These are phyloP conservation scores for Entomobrya multifasciata DNA, from an alignment of 2,888 invertebrate species.

Conservation along the genomic window DNA sequence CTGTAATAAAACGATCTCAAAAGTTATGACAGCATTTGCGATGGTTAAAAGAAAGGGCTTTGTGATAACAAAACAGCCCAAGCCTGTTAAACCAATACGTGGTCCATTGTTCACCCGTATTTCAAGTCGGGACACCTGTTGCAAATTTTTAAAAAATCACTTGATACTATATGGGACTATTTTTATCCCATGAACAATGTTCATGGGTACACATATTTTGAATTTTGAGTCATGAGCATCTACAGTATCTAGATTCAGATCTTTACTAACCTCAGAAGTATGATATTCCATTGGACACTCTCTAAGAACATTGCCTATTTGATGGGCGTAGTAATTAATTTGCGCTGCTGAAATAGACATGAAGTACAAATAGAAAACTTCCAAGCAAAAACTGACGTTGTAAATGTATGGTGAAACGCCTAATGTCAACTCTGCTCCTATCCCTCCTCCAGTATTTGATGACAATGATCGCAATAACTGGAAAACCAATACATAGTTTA, in stretches of 20 bases:
- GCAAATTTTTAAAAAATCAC: not conserved
- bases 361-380: conserved; percentile 44
- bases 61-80: conserved; percentile 46
- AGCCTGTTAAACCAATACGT: conserved; percentile 37
- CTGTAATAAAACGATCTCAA: conserved; percentile 46
- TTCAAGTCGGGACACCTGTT: conserved; percentile 27
- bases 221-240: not conserved
- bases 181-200: too few species aligned
- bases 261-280: conserved; percentile 15
- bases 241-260: not conserved
- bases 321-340: conserved; percentile 43
- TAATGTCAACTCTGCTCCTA: conserved; percentile 33
- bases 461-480: conserved; percentile 44
- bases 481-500: not conserved
- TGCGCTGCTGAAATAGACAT: conserved; percentile 48
- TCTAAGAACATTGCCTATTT: conserved; percentile 38
- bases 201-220: too few species aligned
- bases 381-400: conserved; percentile 43
- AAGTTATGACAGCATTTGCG: conserved; percentile 40
- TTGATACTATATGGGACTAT: not conserved
- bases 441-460: not conserved
- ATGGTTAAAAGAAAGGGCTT: conserved; percentile 48
- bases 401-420: conserved; percentile 51
- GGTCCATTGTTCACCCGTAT: conserved; percentile 41
- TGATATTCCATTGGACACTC: conserved; percentile 42